Percentiles rank a stretch among this genome's conserved stretches.
These are phyloP conservation scores for Vultur gryphus DNA, from an alignment of 2,797 vertebrate species.

Conservation along the genomic window DNA sequence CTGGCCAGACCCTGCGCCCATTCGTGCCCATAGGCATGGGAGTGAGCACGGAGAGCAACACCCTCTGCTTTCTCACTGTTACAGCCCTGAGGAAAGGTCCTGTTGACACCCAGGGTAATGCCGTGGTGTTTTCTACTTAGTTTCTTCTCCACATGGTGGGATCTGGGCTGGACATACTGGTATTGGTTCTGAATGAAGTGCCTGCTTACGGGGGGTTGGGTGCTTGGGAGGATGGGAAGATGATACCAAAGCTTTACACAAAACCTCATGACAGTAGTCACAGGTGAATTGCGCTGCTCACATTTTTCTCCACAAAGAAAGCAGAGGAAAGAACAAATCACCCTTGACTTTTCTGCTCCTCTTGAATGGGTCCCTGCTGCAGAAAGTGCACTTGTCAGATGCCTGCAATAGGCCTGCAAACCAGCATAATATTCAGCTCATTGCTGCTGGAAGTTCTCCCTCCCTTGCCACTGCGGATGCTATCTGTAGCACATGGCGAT, in stretches of 20 bases:
- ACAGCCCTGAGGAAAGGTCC: neutral
- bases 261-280: neutral
- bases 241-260: neutral
- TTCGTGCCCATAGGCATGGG: neutral
- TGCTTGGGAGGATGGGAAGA: neutral
- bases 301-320: neutral
- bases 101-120: neutral
- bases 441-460: neutral
- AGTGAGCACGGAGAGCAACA: neutral
- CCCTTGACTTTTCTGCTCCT: neutral
- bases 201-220: neutral
- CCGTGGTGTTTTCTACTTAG: neutral
- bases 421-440: neutral
- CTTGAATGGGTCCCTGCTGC: neutral
- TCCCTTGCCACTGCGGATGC: accelerated
- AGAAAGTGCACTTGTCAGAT: neutral
- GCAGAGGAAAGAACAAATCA: neutral
- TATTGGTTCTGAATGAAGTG: neutral
- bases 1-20: neutral
- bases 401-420: neutral
- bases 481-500: neutral
- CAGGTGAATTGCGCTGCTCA: neutral
- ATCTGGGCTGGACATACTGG: neutral
- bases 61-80: neutral
- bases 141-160: neutral